A percentile compares a stretch with the other conserved stretches of the same genome.
Conservation (phyloP, 2,888 invertebrate species). For the Minunthozetes semirufus region DNA sequence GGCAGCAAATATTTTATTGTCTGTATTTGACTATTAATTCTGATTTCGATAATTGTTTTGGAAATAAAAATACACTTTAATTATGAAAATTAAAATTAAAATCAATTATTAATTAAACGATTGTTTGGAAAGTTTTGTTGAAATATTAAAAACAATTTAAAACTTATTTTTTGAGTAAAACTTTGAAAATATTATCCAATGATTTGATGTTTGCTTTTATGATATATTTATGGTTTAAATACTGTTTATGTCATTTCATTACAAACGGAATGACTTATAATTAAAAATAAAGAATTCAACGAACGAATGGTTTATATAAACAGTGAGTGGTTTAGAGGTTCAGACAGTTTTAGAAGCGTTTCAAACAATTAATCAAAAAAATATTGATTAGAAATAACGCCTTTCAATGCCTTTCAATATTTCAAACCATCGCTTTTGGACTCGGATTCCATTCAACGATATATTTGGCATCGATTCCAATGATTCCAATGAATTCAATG, state of each 20-base stretch:
- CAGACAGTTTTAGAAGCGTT: constrained; percentile 7
- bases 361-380: constrained; percentile 17
- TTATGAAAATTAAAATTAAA: neutral
- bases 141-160: constrained; percentile 9
- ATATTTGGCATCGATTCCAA: constrained; percentile 17
- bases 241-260: constrained; percentile 14
- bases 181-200: constrained; percentile 18
- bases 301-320: constrained; percentile 20
- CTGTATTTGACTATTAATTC: constrained; percentile 13
- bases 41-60: neutral
- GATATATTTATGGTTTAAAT: constrained; percentile 16
- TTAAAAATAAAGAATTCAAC: neutral
- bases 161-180: neutral
- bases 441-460: neutral
- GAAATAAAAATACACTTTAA: neutral
- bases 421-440: neutral
- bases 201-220: constrained; percentile 5
- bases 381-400: constrained; percentile 12
- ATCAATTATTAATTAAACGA: neutral
- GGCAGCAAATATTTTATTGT: constrained; percentile 30
- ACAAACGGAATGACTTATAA: constrained; percentile 23
- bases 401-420: neutral
- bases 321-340: neutral
- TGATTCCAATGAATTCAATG: neutral
- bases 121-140: neutral